phyloP scores from a whole-genome alignment of 2,113 vertebrate species.

The Indicator maculatus region DNA sequence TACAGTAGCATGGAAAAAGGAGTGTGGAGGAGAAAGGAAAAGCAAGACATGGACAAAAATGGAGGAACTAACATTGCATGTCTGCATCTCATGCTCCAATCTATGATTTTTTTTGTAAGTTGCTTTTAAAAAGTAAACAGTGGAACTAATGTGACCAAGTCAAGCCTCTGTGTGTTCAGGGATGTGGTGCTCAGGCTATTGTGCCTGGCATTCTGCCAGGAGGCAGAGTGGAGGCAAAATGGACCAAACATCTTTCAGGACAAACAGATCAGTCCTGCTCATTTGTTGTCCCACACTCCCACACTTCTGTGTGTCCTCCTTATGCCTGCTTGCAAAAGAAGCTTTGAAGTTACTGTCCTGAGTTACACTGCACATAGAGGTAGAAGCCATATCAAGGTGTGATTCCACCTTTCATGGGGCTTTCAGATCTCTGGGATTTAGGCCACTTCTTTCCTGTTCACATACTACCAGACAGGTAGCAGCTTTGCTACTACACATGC shows the following conservation, averaged over 20 bases:
- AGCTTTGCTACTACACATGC: background rate
- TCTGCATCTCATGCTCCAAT: background rate
- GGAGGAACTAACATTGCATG: background rate
- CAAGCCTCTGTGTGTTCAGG: background rate
- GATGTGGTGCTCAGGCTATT: background rate
- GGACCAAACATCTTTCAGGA: background rate
- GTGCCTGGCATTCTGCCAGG: background rate
- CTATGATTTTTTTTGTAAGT: background rate
- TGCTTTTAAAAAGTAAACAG: background rate
- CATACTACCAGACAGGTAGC: background rate
- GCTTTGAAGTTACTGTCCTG: background rate
- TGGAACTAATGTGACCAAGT: slow-evolving; percentile 30
- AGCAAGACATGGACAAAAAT: background rate
- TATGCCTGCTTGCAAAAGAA: background rate
- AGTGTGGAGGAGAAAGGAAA: background rate
- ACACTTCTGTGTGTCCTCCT: background rate
- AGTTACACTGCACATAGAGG: background rate
- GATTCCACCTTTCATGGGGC: background rate
- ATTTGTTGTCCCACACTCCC: background rate
- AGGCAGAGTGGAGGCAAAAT: background rate
- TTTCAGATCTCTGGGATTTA: background rate
- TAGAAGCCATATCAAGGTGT: background rate
- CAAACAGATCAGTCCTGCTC: background rate
- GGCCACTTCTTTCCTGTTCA: background rate
- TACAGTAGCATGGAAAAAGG: background rate